Evolutionary conservation across 2,888 invertebrate species (phyloP), one percentile per base, ranked within the genome.

Genomic region (Coleophora deauratella): DNA sequence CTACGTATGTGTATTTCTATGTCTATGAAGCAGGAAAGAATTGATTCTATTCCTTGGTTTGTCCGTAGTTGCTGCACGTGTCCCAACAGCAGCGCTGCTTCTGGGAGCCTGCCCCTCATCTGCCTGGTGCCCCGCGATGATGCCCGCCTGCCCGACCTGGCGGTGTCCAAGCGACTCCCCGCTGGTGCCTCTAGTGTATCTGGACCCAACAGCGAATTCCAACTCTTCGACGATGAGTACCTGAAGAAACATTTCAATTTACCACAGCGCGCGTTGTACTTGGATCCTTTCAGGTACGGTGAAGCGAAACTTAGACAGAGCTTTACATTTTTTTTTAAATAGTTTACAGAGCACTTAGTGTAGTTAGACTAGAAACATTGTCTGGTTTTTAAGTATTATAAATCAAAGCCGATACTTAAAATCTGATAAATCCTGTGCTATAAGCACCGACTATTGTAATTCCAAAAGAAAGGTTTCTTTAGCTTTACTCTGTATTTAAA

Each of bases 211-310:
- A 54, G 50, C 30, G 63, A 63, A 47, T 69, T 76, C 47, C 55
- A 68, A 9, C 55, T 80, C 2, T 66, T 82, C 3, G 73, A 73
- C 49, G 77, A 79, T 9, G 63, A 69, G 3, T 79, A 78, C 43
- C 66, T 85, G 13, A 75, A 69, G 51, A 72, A 76, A 43, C 62
- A 85, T 48, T 84, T 81, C 46, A 73, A 78, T 21, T 51, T 85
- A 31, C 76, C 78, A 1, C 65, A 62, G 33, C 61, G 80, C 34
- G 45, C 81, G 1, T 54, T 81, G 1, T 85, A 84, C 42, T 57
- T 82, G 9, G 82, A 84, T 48, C 75, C 81, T 0, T 74, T 66
- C 41, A 72, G 75, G 76, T 72, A 51, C 31, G 2, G 15, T 9
- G 9, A 9, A 15, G 2, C 15, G n/a, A 1, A n/a, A n/a, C n/a